Percentiles rank a stretch among this genome's conserved stretches.
phyloP scores from a whole-genome alignment of 1,140 invertebrate species.

The Pteromalus puparum region DNA sequence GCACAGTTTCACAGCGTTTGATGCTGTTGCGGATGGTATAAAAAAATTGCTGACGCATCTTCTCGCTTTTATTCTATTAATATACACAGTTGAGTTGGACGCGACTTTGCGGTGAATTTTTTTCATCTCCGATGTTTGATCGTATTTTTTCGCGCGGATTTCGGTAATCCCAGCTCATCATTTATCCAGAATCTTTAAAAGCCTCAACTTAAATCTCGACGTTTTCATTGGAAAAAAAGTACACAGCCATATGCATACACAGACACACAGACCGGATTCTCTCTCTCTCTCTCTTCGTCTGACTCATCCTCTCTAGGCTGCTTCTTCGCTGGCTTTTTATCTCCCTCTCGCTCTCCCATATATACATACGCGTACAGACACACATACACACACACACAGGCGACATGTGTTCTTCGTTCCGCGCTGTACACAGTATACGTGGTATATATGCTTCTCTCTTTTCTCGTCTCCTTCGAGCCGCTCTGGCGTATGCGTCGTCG shows the following conservation, averaged over 20 bases:
- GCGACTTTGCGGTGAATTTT: background rate
- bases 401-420: constrained; percentile 38
- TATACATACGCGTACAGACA: background rate
- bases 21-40: no score
- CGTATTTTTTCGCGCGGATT: background rate
- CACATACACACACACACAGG: background rate
- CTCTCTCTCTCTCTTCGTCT: background rate
- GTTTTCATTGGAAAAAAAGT: background rate
- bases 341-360: background rate
- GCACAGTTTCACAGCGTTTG: background rate
- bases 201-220: background rate
- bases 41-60: background rate
- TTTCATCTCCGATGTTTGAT: background rate
- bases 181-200: background rate
- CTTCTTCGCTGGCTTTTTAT: background rate
- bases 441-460: background rate
- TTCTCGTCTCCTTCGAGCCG: constrained; percentile 12
- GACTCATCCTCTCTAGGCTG: constrained; percentile 7
- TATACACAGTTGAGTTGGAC: background rate
- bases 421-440: no score
- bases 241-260: background rate
- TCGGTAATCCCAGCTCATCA: background rate
- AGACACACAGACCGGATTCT: background rate
- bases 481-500: constrained; percentile 11
- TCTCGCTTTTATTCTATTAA: background rate